Conservation (phyloP, 1,140 invertebrate genomes). For the Pachyrhynchus sulphureomaculatus region DNA sequence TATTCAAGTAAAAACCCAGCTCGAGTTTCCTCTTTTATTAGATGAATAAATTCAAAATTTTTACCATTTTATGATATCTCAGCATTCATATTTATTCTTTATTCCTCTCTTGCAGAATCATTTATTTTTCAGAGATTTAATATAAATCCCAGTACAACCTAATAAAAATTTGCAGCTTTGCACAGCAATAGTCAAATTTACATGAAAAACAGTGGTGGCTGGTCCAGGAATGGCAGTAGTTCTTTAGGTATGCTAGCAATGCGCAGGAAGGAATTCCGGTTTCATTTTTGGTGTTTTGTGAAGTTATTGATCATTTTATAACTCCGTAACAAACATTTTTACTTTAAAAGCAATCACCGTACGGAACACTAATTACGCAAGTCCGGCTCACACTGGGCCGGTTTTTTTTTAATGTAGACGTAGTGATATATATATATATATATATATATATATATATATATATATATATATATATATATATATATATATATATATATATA, state of each 20-base stretch:
- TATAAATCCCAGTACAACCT: slow-evolving; percentile 28
- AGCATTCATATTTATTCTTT: slow-evolving; percentile 15
- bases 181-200: slow-evolving; percentile 25
- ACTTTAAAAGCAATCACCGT: too few relatives aligned
- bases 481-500: too few relatives aligned
- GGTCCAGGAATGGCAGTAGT: slow-evolving; percentile 28
- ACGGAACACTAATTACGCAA: too few relatives aligned
- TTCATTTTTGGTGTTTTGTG: slow-evolving; percentile 46
- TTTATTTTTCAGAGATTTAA: slow-evolving; percentile 17
- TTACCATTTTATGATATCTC: not conserved
- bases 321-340: too few relatives aligned
- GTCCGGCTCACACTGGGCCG: too few relatives aligned
- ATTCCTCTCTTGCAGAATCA: not conserved
- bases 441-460: too few relatives aligned
- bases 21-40: slow-evolving; percentile 2
- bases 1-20: too few relatives aligned
- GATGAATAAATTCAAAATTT: slow-evolving; percentile 8
- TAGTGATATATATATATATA: too few relatives aligned
- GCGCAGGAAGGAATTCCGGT: slow-evolving; percentile 39
- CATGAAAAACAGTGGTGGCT: slow-evolving; percentile 32
- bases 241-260: slow-evolving; percentile 40
- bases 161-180: slow-evolving; percentile 27
- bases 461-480: too few relatives aligned
- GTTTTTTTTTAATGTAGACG: too few relatives aligned
- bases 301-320: too few relatives aligned